phyloP scores from a whole-genome alignment of 2,113 vertebrate genomes.

The Pontoporia blainvillei region DNA sequence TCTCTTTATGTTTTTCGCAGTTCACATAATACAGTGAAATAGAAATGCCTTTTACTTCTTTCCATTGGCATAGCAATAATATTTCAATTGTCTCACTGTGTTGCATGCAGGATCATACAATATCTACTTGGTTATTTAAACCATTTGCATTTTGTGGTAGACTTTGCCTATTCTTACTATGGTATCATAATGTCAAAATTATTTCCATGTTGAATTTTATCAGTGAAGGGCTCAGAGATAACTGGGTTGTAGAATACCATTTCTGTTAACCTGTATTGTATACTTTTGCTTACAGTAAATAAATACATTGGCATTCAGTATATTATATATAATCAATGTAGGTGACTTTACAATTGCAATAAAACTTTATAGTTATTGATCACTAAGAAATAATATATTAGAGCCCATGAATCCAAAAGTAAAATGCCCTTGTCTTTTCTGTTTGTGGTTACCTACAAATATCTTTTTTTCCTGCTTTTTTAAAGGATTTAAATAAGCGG shows the following conservation, averaged over 20 bases:
- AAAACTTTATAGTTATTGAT: neutral
- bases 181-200: neutral
- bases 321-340: neutral
- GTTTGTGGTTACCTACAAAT: neutral
- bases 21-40: neutral
- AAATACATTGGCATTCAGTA: neutral
- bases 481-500: constrained; percentile 97
- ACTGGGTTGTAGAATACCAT: neutral
- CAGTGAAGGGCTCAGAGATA: neutral
- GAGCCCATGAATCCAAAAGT: neutral
- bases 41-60: neutral
- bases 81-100: neutral
- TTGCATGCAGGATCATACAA: neutral
- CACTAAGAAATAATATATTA: neutral
- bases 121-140: neutral
- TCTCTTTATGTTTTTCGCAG: neutral
- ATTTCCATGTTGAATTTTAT: constrained; percentile 16
- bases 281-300: neutral
- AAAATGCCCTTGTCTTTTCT: neutral
- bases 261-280: neutral
- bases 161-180: neutral
- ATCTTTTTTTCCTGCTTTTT: constrained; percentile 18
- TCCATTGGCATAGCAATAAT: neutral
- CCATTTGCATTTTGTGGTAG: neutral
- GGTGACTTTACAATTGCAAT: neutral